Evolutionary conservation across 2,113 vertebrate genomes (phyloP).

Genomic region (Polypterus senegalus): DNA sequence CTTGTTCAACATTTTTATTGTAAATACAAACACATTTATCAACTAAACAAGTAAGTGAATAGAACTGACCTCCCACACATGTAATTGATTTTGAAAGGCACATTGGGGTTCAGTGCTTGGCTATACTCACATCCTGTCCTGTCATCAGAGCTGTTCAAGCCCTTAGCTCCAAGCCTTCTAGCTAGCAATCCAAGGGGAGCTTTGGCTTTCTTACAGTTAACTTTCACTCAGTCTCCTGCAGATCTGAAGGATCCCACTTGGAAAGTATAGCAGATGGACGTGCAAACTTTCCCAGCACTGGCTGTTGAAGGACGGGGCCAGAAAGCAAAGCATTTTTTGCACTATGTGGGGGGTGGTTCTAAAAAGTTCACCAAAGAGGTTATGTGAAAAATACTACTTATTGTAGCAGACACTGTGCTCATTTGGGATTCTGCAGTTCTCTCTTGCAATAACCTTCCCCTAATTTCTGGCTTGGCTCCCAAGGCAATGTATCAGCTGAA

Average conservation of each 20-base stretch:
- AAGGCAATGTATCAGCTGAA: too few relatives aligned
- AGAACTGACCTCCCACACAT: not conserved
- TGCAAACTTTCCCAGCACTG: not conserved
- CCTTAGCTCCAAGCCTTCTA: not conserved
- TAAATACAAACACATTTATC: too few relatives aligned
- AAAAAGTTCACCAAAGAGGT: slow-evolving; percentile 2
- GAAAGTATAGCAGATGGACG: not conserved
- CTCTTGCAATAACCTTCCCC: too few relatives aligned
- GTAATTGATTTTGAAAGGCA: not conserved
- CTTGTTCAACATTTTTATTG: too few relatives aligned
- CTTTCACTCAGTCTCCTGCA: not conserved
- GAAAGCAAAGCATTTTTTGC: not conserved
- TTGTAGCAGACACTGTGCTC: too few relatives aligned
- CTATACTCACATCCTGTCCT: slow-evolving; percentile 1
- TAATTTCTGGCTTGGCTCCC: too few relatives aligned
- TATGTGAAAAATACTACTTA: not conserved
- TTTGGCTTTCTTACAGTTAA: not conserved
- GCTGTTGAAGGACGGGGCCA: not conserved
- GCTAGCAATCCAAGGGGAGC: not conserved
- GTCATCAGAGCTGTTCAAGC: not conserved
- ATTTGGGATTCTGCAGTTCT: too few relatives aligned
- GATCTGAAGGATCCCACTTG: not conserved
- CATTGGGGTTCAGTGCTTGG: not conserved
- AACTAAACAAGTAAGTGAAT: too few relatives aligned
- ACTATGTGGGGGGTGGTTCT: not conserved